Percentiles rank a stretch among this genome's conserved stretches.
Evolutionary conservation across 2,113 vertebrate species (phyloP).

Genomic region (Mormyrus iriodes): DNA sequence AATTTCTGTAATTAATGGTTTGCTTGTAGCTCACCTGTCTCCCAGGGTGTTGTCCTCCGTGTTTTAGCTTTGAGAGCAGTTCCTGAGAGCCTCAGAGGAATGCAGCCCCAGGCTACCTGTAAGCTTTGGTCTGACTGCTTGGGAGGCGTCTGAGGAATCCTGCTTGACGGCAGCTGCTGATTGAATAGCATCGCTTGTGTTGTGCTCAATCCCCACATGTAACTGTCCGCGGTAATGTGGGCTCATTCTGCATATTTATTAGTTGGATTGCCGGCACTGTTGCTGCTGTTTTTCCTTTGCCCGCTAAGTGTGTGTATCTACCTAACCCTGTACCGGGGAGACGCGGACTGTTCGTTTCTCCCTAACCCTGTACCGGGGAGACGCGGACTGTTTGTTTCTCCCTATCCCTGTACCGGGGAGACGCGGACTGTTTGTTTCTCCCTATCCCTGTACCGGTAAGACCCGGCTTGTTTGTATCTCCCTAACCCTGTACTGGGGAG

Average conservation of each 20-base stretch:
- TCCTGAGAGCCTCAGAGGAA: background rate
- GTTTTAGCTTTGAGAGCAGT: background rate
- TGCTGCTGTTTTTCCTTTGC: background rate
- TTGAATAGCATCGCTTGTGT: background rate
- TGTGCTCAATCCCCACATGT: background rate
- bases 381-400: too few relatives aligned
- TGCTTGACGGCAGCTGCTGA: background rate
- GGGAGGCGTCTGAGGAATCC: background rate
- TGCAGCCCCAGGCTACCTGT: background rate
- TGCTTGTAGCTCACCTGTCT: background rate
- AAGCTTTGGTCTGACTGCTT: background rate
- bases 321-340: too few relatives aligned
- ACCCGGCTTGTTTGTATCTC: too few relatives aligned
- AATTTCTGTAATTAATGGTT: conserved; percentile 7
- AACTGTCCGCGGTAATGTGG: background rate
- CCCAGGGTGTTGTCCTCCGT: background rate
- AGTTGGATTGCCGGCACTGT: background rate
- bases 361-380: too few relatives aligned
- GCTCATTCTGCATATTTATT: background rate
- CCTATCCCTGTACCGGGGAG: too few relatives aligned
- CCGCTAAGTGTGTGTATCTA: background rate
- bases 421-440: too few relatives aligned
- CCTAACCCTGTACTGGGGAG: too few relatives aligned
- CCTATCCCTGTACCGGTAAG: too few relatives aligned
- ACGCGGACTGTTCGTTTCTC: too few relatives aligned